Evolutionary conservation across 1,140 invertebrate species (phyloP).

Genomic region (Lanistes nyassanus): DNA sequence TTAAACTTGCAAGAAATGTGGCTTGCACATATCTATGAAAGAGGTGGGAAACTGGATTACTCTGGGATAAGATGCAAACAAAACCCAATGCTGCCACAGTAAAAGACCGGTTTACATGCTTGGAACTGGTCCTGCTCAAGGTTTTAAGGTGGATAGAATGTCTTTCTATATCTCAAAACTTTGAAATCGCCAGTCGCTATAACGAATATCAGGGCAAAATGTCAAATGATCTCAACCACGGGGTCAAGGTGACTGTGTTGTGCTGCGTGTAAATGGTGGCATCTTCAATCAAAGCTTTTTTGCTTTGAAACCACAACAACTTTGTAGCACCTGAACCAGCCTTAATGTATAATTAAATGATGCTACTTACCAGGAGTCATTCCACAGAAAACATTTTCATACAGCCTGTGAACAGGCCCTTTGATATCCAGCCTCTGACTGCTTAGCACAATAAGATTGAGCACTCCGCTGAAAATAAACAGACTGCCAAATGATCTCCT

Average conservation of each 20-base stretch:
- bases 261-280: too few species aligned
- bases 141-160: too few species aligned
- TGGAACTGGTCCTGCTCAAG: background rate
- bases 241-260: too few species aligned
- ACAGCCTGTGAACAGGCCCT: slow-evolving; percentile 8
- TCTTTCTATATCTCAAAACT: too few species aligned
- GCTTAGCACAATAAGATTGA: slow-evolving; percentile 2
- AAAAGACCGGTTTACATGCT: background rate
- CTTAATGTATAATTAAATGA: background rate
- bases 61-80: background rate
- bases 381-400: slow-evolving; percentile 19
- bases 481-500: too few species aligned
- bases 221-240: too few species aligned
- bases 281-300: too few species aligned
- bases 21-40: too few species aligned
- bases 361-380: slow-evolving; percentile 9
- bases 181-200: too few species aligned
- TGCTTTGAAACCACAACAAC: background rate
- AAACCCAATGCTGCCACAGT: background rate
- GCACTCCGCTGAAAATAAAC: slow-evolving; percentile 9
- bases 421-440: slow-evolving; percentile 10
- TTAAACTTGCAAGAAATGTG: too few species aligned
- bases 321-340: background rate
- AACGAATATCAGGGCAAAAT: too few species aligned
- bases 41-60: background rate